Conservation (phyloP, 2,113 vertebrate genomes). For the Malurus elegans region DNA sequence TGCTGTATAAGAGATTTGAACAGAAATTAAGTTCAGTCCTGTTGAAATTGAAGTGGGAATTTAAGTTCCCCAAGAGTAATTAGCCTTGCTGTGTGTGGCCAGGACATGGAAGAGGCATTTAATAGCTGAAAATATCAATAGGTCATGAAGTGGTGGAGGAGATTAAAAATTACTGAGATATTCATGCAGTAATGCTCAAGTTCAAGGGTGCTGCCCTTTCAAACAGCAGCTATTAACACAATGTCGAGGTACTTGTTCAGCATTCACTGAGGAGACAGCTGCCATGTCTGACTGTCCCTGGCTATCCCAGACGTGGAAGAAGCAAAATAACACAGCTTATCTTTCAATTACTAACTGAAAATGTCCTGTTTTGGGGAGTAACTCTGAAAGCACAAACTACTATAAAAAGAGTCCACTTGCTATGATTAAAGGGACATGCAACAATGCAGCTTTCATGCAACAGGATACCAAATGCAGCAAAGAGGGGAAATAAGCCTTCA, state of each 20-base stretch:
- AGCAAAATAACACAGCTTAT: not conserved
- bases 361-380: not conserved
- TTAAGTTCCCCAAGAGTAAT: constrained; percentile 47
- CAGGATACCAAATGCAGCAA: not conserved
- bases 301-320: not conserved
- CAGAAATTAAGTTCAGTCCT: constrained; percentile 50
- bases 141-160: not conserved
- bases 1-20: constrained; percentile 17
- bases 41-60: constrained; percentile 64
- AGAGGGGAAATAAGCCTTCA: not conserved
- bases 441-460: not conserved
- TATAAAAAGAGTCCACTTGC: not conserved
- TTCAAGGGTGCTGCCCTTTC: not conserved
- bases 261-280: not conserved
- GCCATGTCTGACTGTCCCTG: not conserved
- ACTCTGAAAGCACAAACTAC: not conserved
- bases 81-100: constrained; percentile 53
- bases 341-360: not conserved
- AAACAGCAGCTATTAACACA: not conserved
- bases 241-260: not conserved
- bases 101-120: constrained; percentile 18
- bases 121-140: constrained; percentile 12
- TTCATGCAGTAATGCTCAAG: not conserved
- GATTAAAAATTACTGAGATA: not conserved
- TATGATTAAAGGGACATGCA: fast-evolving